Percentiles rank a stretch among this genome's conserved stretches.
These are phyloP conservation scores for Agrilus mali DNA, from an alignment of 2,888 invertebrate genomes.

Conservation along the genomic window DNA sequence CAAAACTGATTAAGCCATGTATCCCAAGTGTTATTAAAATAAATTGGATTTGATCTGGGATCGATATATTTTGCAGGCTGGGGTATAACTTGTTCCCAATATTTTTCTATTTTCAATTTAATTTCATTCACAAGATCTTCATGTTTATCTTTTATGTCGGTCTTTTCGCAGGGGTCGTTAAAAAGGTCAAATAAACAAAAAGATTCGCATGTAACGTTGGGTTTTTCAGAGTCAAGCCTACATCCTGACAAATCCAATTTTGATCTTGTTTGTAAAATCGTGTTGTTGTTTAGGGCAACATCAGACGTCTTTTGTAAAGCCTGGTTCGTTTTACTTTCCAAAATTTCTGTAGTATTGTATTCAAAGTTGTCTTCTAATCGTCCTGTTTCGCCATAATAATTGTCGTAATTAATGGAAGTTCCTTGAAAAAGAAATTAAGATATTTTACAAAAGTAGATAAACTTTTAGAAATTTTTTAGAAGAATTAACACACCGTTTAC, in stretches of 20 bases:
- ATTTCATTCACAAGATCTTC: constrained; percentile 15
- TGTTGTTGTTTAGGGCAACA: constrained; percentile 10
- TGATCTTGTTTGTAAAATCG: constrained; percentile 13
- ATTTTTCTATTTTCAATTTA: constrained; percentile 14
- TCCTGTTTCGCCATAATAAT: constrained; percentile 21
- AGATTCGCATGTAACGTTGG: constrained; percentile 9
- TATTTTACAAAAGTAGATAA: background rate
- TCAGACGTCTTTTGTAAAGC: constrained; percentile 17
- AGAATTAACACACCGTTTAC: constrained; percentile 20
- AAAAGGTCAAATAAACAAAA: constrained; percentile 25
- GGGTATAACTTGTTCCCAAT: constrained; percentile 17
- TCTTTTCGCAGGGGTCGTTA: constrained; percentile 28
- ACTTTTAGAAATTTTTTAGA: background rate
- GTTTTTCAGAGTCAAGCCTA: background rate
- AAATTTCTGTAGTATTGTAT: constrained; percentile 18
- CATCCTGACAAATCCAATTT: constrained; percentile 9
- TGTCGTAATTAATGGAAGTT: constrained; percentile 17
- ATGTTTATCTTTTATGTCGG: constrained; percentile 18
- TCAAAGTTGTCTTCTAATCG: constrained; percentile 15
- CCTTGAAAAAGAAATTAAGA: constrained; percentile 4
- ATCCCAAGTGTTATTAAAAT: constrained; percentile 24
- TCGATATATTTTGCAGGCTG: constrained; percentile 15
- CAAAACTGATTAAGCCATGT: constrained; percentile 20
- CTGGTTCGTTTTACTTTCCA: constrained; percentile 20
- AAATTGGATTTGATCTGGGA: constrained; percentile 19